Evolutionary conservation across 1,140 invertebrate genomes (phyloP), one percentile per base, ranked within the genome.

Genomic region (Cataglyphis hispanica): DNA sequence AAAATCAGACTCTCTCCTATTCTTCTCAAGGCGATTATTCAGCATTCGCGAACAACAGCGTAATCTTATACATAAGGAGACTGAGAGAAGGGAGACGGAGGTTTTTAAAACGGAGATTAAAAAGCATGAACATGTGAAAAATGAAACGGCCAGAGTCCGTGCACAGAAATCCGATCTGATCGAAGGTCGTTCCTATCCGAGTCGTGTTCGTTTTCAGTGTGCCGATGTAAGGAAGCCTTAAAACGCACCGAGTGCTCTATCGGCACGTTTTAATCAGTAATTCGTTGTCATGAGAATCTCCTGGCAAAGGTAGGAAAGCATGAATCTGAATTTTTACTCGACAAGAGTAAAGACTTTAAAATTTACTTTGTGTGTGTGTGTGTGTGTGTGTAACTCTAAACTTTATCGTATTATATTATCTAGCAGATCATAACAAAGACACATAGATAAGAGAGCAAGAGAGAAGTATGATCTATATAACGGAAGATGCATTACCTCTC

Each of bases 141-240:
- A 22, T 61, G 74, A 89, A 69, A 89, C 67, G 66, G 22, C 70
- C 56, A 78, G 75, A 89, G 58, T 40, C 11, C 63, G 43, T n/a
- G 43, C 37, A 13, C 19, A 46, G 74, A 84, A 89, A 89, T 84
- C 56, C 16, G 80, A 89, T 89, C 77, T 87, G 34, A 27, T 19
- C 46, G 64, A 87, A 84, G 78, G 56, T 84, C 61, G 56, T 86
- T 84, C 40, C 50, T 37, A 76, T 50, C 22, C 77, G 16, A 63
- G 7, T 56, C n/a, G 25, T 27, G 22, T 76, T 66, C 72, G 34
- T 85, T 87, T 76, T 87, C 27, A 16, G 40, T 58, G 64, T 74
- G 34, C 4, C 60, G 25, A 67, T 31, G 19, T 53, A 69, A 50
- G 58, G 70, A 75, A 86, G 76, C 31, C 37, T 64, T 84, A 61